phyloP scores from a whole-genome alignment of 2,888 invertebrate genomes.

The Drosophila flavopinicola region DNA sequence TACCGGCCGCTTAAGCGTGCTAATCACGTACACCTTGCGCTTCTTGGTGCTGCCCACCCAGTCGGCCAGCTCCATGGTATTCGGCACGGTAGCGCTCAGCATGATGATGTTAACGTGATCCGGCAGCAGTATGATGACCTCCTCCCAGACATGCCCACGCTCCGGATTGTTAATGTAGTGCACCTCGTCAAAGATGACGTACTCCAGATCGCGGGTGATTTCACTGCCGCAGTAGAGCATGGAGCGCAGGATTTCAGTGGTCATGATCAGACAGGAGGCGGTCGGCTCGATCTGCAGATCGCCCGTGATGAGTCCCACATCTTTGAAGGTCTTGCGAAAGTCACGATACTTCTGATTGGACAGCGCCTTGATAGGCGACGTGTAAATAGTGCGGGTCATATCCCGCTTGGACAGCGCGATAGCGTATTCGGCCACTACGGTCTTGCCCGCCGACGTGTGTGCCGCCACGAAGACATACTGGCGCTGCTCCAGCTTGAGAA shows the following conservation, averaged over 20 bases:
- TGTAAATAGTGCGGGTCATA: slow-evolving; percentile 97
- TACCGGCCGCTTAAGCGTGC: slow-evolving; percentile 96
- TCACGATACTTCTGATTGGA: slow-evolving; percentile 99
- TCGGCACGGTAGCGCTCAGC: slow-evolving; percentile 99
- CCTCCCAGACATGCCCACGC: slow-evolving; percentile 99
- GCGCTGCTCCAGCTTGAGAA: slow-evolving; percentile 95
- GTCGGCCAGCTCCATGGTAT: slow-evolving; percentile 97
- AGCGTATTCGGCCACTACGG: slow-evolving; percentile 99
- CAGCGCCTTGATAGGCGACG: slow-evolving; percentile 99
- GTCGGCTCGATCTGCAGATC: slow-evolving; percentile 97
- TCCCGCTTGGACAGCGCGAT: slow-evolving; percentile 97
- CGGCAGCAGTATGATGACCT: slow-evolving; percentile 97
- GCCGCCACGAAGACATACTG: slow-evolving; percentile 99
- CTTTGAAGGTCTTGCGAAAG: slow-evolving; percentile 95
- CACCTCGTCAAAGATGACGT: slow-evolving; percentile 99
- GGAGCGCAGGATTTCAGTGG: slow-evolving; percentile 98
- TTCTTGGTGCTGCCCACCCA: slow-evolving; percentile 95
- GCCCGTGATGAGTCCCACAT: slow-evolving; percentile 97
- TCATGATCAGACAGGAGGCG: slow-evolving; percentile 98
- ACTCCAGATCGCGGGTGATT: slow-evolving; percentile 97
- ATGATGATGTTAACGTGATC: slow-evolving; percentile 97
- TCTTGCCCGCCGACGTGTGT: slow-evolving; percentile 99
- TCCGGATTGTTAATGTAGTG: slow-evolving; percentile 99
- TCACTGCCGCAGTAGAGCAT: slow-evolving; percentile 98
- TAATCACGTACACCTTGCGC: slow-evolving; percentile 96